Evolutionary conservation across 1,140 invertebrate species (phyloP).

Genomic region (Leptonema lineaticorne): DNA sequence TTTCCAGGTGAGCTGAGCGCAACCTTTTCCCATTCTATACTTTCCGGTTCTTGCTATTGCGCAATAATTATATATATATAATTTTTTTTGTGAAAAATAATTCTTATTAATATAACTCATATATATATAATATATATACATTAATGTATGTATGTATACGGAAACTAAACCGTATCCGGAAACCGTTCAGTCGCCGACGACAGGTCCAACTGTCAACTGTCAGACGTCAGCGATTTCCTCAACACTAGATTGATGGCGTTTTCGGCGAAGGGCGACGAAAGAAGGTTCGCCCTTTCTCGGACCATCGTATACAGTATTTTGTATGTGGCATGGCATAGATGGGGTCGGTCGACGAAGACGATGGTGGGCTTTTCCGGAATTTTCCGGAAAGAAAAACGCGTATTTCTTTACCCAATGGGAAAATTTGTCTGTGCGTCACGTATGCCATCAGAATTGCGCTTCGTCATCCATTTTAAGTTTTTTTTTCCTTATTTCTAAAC

Average conservation of each 20-base stretch:
- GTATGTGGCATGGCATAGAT: not conserved
- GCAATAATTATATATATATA: no score
- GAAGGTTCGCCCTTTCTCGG: no score
- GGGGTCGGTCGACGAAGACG: not conserved
- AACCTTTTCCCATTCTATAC: not conserved
- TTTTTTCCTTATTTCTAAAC: conserved; percentile 15
- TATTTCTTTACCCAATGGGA: not conserved
- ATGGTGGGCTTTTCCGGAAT: conserved; percentile 5
- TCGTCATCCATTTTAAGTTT: conserved; percentile 42
- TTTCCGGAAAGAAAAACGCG: conserved; percentile 6
- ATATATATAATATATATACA: no score
- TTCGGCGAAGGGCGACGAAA: conserved; percentile 6
- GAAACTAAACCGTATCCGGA: conserved; percentile 11
- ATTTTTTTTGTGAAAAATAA: no score
- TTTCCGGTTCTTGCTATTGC: no score
- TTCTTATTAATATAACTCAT: no score
- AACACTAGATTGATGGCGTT: conserved; percentile 13
- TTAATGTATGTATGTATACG: no score
- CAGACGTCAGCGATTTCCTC: conserved; percentile 38
- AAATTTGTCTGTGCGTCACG: conserved; percentile 38
- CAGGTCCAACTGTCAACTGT: conserved; percentile 40
- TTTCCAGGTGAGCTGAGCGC: conserved; percentile 2
- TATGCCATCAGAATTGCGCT: conserved; percentile 37
- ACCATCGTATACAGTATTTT: not conserved
- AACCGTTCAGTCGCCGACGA: conserved; percentile 16